Evolutionary conservation across 2,797 vertebrate species (phyloP), one percentile per base, ranked within the genome.

Genomic region (Cryptoprocta ferox): DNA sequence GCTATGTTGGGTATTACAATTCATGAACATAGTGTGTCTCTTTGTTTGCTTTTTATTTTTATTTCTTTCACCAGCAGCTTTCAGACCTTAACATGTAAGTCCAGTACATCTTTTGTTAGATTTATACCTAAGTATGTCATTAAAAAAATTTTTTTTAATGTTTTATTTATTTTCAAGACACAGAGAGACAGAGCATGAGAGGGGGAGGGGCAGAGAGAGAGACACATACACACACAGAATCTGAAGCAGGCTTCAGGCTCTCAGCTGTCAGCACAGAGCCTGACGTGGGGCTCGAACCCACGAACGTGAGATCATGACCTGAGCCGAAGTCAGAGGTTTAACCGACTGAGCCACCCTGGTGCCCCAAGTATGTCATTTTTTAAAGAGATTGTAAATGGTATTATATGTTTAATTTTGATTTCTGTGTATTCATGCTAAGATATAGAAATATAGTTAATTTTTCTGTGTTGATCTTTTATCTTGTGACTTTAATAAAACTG

Each of bases 1-100:
- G 21, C 15, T n/a, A 19, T 32, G 24, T 45, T 59, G 59, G 68
- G 2, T 48, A 35, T 68, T 76, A 61, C 3, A 61, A 13, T 91
- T 59, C 28, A 21, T 59, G 66, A 39, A 63, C 7, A 28, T 79
- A 45, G 13, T 61, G 4, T 85, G 12, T 61, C 45, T 85, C 21
- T 88, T 37, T 89, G 3, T 53, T 35, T 50, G 30, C n/a, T n/a
- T 53, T 53, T 53, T 32, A 26, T 50, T 9, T 82, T 89, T 68
- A 39, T 95, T 86, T 89, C 39, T 93, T 94, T 88, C 59, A 61
- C 66, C 24, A 85, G 5, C 14, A 21, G 26, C n/a, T 66, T 95
- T 79, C 79, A 68, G 9, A 42, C 80, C 35, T 94, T 68, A 81
- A 30, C 28, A 53, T 75, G 63, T 61, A 84, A 66, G 65, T 61